These are phyloP conservation scores for Rhinichthys osculus DNA, from an alignment of 2,797 vertebrate genomes.

Conservation along the genomic window DNA sequence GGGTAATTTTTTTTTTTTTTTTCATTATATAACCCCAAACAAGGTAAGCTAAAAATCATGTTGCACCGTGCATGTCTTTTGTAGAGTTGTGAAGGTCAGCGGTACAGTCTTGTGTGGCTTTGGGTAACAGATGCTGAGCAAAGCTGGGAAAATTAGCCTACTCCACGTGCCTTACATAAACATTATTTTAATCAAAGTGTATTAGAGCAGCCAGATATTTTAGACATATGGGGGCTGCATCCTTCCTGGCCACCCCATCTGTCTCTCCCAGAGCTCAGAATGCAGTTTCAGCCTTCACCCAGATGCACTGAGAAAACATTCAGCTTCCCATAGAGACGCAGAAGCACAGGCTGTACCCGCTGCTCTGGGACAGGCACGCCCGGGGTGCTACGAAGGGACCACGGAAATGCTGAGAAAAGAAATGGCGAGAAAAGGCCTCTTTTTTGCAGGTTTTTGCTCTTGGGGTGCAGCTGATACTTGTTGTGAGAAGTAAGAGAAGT, in stretches of 20 bases:
- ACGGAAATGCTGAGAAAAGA: slow-evolving; percentile 18
- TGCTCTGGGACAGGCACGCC: slow-evolving; percentile 61
- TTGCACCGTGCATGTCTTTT: slow-evolving; percentile 60
- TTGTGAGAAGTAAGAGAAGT: slow-evolving; percentile 14
- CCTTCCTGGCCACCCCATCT: slow-evolving; percentile 77
- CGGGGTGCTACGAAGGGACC: not conserved
- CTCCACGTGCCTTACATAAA: slow-evolving; percentile 74
- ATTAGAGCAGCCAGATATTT: slow-evolving; percentile 81
- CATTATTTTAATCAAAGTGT: slow-evolving; percentile 83
- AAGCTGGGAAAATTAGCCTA: slow-evolving; percentile 78
- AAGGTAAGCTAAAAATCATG: slow-evolving; percentile 63
- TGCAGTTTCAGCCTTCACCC: slow-evolving; percentile 60
- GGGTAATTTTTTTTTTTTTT: not conserved
- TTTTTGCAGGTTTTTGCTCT: slow-evolving; percentile 23
- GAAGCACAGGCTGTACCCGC: slow-evolving; percentile 62
- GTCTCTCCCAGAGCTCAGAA: slow-evolving; percentile 67
- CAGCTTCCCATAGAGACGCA: slow-evolving; percentile 57
- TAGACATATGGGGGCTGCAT: slow-evolving; percentile 81
- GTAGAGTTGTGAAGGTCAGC: slow-evolving; percentile 67
- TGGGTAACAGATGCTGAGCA: slow-evolving; percentile 78
- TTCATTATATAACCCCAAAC: slow-evolving; percentile 40
- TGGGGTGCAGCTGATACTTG: not conserved
- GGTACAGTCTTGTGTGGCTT: slow-evolving; percentile 57
- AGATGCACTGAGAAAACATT: slow-evolving; percentile 70
- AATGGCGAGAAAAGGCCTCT: not conserved